phyloP scores from a whole-genome alignment of 2,888 invertebrate species.

The Drosophila monieri region DNA sequence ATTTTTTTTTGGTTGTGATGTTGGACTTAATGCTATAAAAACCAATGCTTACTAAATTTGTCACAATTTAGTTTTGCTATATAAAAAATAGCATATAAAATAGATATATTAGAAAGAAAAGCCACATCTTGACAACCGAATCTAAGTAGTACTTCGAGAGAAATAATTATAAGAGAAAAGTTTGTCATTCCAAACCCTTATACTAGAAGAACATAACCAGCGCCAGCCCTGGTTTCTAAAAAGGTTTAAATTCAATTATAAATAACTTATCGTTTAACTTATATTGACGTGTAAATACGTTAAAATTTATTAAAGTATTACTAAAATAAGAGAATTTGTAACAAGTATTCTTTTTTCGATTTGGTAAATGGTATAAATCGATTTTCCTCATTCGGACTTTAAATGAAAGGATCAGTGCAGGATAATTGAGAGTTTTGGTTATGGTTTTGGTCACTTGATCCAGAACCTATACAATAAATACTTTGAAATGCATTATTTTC shows the following conservation, averaged over 20 bases:
- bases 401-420: background rate
- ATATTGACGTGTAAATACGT: background rate
- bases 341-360: background rate
- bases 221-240: no score
- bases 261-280: background rate
- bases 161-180: background rate
- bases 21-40: background rate
- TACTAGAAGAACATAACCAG: no score
- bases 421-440: background rate
- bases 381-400: background rate
- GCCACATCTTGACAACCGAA: constrained; percentile 8
- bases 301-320: constrained; percentile 12
- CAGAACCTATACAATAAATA: background rate
- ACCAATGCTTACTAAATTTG: constrained; percentile 9
- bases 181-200: no score
- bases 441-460: background rate
- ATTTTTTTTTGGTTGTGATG: background rate
- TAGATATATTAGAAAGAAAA: constrained; percentile 12
- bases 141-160: no score
- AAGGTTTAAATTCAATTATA: no score
- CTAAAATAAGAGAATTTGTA: constrained; percentile 9
- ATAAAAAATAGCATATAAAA: constrained; percentile 29
- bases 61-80: background rate
- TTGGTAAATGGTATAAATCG: background rate
- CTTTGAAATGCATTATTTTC: constrained; percentile 1